Evolutionary conservation across 2,113 vertebrate genomes (phyloP), one percentile per base, ranked within the genome.

Genomic region (Toxotes chatareus): DNA sequence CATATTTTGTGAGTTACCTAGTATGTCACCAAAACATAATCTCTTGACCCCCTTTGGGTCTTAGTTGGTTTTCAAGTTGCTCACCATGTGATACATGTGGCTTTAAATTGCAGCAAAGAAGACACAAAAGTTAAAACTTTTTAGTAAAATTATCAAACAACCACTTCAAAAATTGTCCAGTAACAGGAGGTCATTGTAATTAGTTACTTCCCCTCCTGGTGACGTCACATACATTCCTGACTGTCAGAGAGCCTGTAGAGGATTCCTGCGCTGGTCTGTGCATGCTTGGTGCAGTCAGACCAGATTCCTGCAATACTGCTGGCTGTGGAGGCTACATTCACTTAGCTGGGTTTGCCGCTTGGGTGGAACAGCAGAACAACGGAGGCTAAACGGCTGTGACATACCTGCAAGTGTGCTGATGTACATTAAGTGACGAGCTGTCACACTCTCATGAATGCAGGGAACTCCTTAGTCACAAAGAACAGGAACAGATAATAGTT

Each of bases 231-330:
- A 91, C 92, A 92, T 93, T 93, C 92, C 90, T 83, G 80, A 81
- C 73, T 76, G 83, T 83, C 86, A 66, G 75, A 70, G 65, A 83
- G 89, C 77, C 79, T 74, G 71, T 57, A 32, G 65, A 92, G 88
- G 90, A 95, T 95, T 95, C 93, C 93, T 91, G 89, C 84, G 27
- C 95, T 78, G 93, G 94, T 93, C 95, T 91, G 93, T 91, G 92
- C 95, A 94, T 87, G 94, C 92, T 94, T 86, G 64, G 71, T 92
- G 94, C 80, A 88, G 91, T 93, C 88, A 16, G 85, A 94, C 94
- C 79, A 89, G 93, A 95, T 96, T 95, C 92, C 92, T 91, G 72
- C 63, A 12, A 73, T 38, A 2, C 69, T 76, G 60, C 27, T 8
- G 68, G 38, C 66, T 64, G 44, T 61, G 55, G 76, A 90, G 88